These are phyloP conservation scores for Delphinus delphis DNA, from an alignment of 2,113 vertebrate species.

Conservation along the genomic window DNA sequence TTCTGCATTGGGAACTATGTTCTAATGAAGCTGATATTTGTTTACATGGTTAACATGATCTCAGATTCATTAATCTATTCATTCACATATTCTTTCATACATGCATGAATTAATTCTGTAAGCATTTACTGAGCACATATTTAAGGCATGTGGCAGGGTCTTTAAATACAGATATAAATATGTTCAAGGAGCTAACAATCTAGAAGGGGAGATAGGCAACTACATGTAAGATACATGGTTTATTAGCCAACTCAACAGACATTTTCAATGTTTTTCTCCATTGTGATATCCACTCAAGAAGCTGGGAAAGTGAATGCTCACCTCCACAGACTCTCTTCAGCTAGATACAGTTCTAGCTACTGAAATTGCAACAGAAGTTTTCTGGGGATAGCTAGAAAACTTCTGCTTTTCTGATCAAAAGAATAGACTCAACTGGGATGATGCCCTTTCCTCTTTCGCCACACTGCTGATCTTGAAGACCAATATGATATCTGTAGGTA, in stretches of 20 bases:
- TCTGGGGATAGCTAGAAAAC: neutral
- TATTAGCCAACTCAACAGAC: neutral
- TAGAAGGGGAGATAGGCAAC: neutral
- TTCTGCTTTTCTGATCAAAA: neutral
- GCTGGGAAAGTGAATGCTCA: neutral
- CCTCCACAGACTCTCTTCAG: neutral
- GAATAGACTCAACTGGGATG: neutral
- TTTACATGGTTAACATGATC: neutral
- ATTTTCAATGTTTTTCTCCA: neutral
- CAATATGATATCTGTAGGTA: neutral
- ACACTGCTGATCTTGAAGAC: neutral
- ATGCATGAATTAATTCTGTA: neutral
- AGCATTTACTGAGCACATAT: neutral
- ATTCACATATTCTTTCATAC: neutral
- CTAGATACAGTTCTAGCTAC: neutral
- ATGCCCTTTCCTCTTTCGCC: neutral
- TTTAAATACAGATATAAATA: neutral
- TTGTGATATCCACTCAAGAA: neutral
- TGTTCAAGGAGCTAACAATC: neutral
- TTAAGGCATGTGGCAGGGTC: neutral
- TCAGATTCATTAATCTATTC: neutral
- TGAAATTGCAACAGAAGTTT: neutral
- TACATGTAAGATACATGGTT: neutral
- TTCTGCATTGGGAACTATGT: neutral
- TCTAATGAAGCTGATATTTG: neutral